phyloP scores from a whole-genome alignment of 2,888 invertebrate species.

The Aporophyla lueneburgensis region DNA sequence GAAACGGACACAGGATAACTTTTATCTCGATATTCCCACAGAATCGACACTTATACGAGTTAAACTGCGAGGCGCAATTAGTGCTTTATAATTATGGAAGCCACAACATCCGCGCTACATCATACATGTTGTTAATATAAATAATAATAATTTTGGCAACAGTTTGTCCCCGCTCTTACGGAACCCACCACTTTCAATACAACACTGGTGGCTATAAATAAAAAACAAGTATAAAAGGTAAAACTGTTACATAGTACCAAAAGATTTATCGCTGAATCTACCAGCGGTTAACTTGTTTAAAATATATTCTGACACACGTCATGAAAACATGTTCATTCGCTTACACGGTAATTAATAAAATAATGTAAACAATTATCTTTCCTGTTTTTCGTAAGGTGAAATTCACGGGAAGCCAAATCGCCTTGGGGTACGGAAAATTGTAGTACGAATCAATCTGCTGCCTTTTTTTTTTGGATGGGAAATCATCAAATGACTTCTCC shows the following conservation, averaged over 20 bases:
- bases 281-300: constrained; percentile 56
- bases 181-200: constrained; percentile 49
- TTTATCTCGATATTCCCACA: too few species aligned
- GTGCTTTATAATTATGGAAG: too few species aligned
- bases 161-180: constrained; percentile 1
- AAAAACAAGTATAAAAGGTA: constrained; percentile 54
- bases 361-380: neutral
- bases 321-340: constrained; percentile 35
- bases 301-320: constrained; percentile 50
- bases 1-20: too few species aligned
- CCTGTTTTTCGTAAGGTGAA: neutral
- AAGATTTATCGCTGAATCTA: constrained; percentile 60
- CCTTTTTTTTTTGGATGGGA: too few species aligned
- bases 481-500: too few species aligned
- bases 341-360: constrained; percentile 24
- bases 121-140: neutral
- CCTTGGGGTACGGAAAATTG: neutral
- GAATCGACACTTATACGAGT: too few species aligned
- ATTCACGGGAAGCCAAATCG: too few species aligned
- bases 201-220: constrained; percentile 54
- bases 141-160: neutral
- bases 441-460: too few species aligned
- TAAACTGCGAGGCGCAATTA: too few species aligned
- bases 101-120: too few species aligned
- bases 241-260: constrained; percentile 44